Evolutionary conservation across 2,797 vertebrate species (phyloP), one percentile per base, ranked within the genome.

Genomic region (Todus mexicanus): DNA sequence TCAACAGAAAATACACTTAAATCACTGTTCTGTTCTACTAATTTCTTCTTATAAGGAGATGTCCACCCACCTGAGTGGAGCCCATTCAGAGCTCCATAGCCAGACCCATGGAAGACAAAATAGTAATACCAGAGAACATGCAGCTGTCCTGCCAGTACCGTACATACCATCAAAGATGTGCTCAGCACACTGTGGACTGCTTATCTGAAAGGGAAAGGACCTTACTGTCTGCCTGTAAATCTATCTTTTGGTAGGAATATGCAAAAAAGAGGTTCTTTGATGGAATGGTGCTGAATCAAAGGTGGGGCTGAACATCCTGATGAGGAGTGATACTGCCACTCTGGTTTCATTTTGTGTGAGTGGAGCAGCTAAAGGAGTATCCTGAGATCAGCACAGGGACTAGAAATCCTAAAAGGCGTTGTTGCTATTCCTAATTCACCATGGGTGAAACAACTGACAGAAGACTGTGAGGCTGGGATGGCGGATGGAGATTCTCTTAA

Each of bases 381-480:
- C 31, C 38, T 4, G 18, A 51, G 37, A 85, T 59, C 59, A 91
- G 51, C 54, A 33, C 14, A 33, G 25, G 47, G 21, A 74, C 35
- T 27, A 56, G 71, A 92, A 89, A 82, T 56, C 43, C 37, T 73
- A 40, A 73, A 56, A 76, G 29, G 68, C 1, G 6, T 14, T 54
- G 47, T 29, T 86, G 38, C 33, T 70, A 29, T 45, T 82, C n/a
- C 59, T 60, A 75, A 63, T 27, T 76, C 20, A n/a, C 20, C 4
- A 3, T 2, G 37, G 37, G 47, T 0, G 3, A 76, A 70, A 73
- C 0, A 1, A 64, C 4, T 63, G 43, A 72, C 60, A 89, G 43
- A 79, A 71, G 25, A 19, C 27, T 31, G 48, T 37, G 45, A 84
- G 60, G 50, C 23, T 50, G 29, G 51, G 38, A 38, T 8, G 8